These are phyloP conservation scores for Gymnocypris eckloni DNA, from an alignment of 2,797 vertebrate genomes.

Conservation along the genomic window DNA sequence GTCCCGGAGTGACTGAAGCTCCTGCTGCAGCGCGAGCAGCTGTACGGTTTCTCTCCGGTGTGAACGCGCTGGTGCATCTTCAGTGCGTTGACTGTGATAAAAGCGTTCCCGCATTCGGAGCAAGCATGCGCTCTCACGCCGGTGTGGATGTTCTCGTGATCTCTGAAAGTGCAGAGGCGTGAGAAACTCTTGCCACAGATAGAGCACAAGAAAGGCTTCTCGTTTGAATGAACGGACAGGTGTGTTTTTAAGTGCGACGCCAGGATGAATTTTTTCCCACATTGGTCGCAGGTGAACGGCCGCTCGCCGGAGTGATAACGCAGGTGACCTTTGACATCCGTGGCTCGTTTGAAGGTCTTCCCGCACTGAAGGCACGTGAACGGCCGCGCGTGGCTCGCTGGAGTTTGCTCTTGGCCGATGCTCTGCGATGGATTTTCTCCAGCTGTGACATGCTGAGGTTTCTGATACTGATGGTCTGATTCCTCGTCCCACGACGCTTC, in stretches of 20 bases:
- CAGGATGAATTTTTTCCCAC: slow-evolving; percentile 6
- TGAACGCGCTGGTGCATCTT: slow-evolving; percentile 53
- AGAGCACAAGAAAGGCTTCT: slow-evolving; percentile 15
- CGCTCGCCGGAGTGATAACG: slow-evolving; percentile 14
- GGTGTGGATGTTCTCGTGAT: slow-evolving; percentile 53
- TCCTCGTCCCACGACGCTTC: background rate
- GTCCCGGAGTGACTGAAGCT: slow-evolving; percentile 40
- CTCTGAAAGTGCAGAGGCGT: background rate
- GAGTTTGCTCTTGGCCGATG: background rate
- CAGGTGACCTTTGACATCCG: slow-evolving; percentile 13
- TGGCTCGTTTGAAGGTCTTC: slow-evolving; percentile 24
- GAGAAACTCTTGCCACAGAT: slow-evolving; percentile 8
- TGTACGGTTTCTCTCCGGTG: slow-evolving; percentile 50
- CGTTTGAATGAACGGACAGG: background rate
- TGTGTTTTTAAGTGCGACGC: background rate
- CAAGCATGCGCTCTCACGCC: slow-evolving; percentile 44
- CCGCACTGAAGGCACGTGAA: slow-evolving; percentile 28
- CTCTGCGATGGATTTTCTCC: background rate
- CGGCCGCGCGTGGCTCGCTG: background rate
- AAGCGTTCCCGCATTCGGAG: slow-evolving; percentile 45
- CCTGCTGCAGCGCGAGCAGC: slow-evolving; percentile 43
- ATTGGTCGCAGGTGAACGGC: slow-evolving; percentile 8
- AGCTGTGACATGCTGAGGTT: background rate
- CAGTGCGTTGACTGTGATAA: slow-evolving; percentile 23
- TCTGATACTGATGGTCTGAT: slow-evolving; percentile 16